A percentile compares a stretch with the other conserved stretches of the same genome.
These are phyloP conservation scores for Anthopleura xanthogrammica DNA, from an alignment of 92 coral and sea anemone species.

Conservation along the genomic window DNA sequence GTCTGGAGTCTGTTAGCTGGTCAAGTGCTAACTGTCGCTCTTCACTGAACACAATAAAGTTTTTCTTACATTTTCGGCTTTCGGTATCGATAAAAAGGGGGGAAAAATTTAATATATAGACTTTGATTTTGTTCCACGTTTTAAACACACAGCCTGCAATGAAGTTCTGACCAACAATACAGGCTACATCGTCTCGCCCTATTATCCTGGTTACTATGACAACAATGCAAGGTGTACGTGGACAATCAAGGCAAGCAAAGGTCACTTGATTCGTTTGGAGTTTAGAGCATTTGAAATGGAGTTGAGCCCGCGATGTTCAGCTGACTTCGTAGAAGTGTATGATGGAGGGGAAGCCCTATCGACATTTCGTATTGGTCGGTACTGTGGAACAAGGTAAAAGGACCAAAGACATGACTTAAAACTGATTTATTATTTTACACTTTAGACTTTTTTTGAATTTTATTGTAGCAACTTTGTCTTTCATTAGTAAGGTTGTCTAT, in stretches of 20 bases:
- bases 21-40: too few relatives aligned
- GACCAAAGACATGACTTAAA: too few relatives aligned
- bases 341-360: constrained; percentile 21
- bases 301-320: constrained; percentile 23
- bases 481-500: too few relatives aligned
- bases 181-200: constrained; percentile 41
- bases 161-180: constrained; percentile 28
- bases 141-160: constrained; percentile 28
- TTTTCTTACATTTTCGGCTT: too few relatives aligned
- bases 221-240: constrained; percentile 41
- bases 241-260: constrained; percentile 25
- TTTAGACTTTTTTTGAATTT: too few relatives aligned
- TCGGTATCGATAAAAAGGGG: too few relatives aligned
- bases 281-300: constrained; percentile 33
- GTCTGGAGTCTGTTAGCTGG: too few relatives aligned
- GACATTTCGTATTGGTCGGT: constrained; percentile 31
- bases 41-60: too few relatives aligned
- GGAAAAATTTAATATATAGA: too few relatives aligned
- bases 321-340: neutral
- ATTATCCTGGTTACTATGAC: constrained; percentile 47
- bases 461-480: too few relatives aligned
- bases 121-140: too few relatives aligned
- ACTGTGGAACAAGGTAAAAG: constrained; percentile 29
- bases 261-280: constrained; percentile 36
- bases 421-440: too few relatives aligned